Conservation (phyloP, 2,113 vertebrate genomes). For the Arothron firmamentum region DNA sequence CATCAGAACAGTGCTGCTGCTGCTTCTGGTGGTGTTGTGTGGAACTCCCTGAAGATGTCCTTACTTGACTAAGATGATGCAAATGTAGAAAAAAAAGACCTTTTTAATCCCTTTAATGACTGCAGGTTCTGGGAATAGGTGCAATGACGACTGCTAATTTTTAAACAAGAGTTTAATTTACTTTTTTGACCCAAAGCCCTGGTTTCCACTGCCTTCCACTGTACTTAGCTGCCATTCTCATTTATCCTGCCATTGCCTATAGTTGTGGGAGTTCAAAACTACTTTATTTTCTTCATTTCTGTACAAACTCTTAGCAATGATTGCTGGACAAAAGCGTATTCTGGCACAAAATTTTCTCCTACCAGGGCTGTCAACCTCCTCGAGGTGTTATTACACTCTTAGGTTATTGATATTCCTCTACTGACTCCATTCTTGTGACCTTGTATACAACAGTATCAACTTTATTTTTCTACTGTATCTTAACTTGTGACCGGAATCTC, state of each 20-base stretch:
- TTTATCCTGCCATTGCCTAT: slow-evolving; percentile 35
- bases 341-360: slow-evolving; percentile 13
- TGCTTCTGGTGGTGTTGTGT: slow-evolving; percentile 29
- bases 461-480: slow-evolving; percentile 59
- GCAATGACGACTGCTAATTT: slow-evolving; percentile 50
- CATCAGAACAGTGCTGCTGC: not conserved
- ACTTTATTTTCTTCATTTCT: slow-evolving; percentile 24
- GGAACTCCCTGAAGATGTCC: slow-evolving; percentile 22
- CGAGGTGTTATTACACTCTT: slow-evolving; percentile 26
- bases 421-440: slow-evolving; percentile 33
- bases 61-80: slow-evolving; percentile 15
- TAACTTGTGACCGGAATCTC: slow-evolving; percentile 30
- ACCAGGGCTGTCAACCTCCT: slow-evolving; percentile 7
- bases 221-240: slow-evolving; percentile 32
- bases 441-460: slow-evolving; percentile 33
- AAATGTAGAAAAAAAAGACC: slow-evolving; percentile 25
- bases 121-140: slow-evolving; percentile 52
- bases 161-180: not conserved
- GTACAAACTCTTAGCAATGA: slow-evolving; percentile 35
- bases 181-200: not conserved
- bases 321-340: slow-evolving; percentile 22
- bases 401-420: slow-evolving; percentile 26
- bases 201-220: slow-evolving; percentile 32
- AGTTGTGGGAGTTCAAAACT: slow-evolving; percentile 26
- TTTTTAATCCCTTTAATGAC: slow-evolving; percentile 52